phyloP scores from a whole-genome alignment of 2,888 invertebrate genomes.

The Drepana falcataria region DNA sequence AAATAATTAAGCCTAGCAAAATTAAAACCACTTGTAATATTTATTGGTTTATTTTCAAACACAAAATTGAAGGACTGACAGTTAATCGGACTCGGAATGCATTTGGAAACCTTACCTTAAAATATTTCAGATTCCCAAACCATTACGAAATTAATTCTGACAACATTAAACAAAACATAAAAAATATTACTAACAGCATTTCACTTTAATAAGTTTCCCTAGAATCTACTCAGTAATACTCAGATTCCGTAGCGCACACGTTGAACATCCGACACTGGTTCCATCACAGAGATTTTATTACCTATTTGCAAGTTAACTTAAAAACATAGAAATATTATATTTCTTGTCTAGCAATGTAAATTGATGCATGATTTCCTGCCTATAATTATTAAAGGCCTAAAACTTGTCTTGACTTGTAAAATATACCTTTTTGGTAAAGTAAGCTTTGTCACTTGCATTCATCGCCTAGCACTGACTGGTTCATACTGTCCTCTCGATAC shows the following conservation, averaged over 20 bases:
- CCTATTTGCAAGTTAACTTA: conserved; percentile 59
- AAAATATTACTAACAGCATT: conserved; percentile 72
- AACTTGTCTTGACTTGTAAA: conserved; percentile 57
- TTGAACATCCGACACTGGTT: conserved; percentile 64
- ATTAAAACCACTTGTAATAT: conserved; percentile 34
- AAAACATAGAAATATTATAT: conserved; percentile 64
- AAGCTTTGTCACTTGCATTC: conserved; percentile 60
- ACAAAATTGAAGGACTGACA: conserved; percentile 75
- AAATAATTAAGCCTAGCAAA: background rate
- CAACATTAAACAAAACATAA: conserved; percentile 74
- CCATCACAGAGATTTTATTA: conserved; percentile 74
- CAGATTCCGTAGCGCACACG: conserved; percentile 64
- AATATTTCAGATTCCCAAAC: conserved; percentile 59
- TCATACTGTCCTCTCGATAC: conserved; percentile 64
- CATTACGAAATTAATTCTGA: conserved; percentile 70
- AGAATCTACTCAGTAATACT: conserved; percentile 72
- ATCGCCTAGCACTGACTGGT: conserved; percentile 61
- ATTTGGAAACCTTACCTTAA: conserved; percentile 51
- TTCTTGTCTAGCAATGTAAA: conserved; percentile 64
- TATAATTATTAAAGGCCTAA: conserved; percentile 56
- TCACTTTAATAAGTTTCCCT: conserved; percentile 61
- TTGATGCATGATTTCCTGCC: conserved; percentile 63
- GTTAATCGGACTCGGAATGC: conserved; percentile 66
- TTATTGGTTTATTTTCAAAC: conserved; percentile 74
- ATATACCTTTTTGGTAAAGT: conserved; percentile 52